Conservation (phyloP, 2,797 vertebrate genomes). For the Sorex maritimensis region DNA sequence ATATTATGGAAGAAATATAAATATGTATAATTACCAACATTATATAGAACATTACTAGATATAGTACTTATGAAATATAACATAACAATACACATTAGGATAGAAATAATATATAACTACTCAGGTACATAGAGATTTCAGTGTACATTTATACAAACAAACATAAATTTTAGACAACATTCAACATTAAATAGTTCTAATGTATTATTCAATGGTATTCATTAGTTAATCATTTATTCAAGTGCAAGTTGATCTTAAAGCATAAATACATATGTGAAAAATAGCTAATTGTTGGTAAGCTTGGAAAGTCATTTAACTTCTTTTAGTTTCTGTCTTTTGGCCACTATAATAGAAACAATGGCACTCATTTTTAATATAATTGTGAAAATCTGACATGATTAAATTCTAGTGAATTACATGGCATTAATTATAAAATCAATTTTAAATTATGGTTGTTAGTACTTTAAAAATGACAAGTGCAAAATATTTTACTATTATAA, state of each 20-base stretch:
- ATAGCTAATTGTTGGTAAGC: background rate
- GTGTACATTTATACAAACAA: background rate
- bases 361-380: background rate
- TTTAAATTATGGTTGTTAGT: conserved; percentile 4
- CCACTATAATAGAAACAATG: background rate
- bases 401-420: background rate
- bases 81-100: no score
- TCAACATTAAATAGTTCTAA: background rate
- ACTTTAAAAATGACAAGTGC: background rate
- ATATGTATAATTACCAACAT: no score
- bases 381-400: conserved; percentile 26
- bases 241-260: background rate
- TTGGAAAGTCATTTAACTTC: background rate
- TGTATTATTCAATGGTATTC: background rate
- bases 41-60: no score
- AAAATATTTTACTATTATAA: background rate
- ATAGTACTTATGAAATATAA: no score
- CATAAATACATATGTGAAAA: background rate
- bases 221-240: background rate
- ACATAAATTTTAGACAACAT: background rate
- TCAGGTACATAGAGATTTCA: no score
- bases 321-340: background rate
- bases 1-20: no score
- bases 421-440: background rate
- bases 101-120: no score